These are phyloP conservation scores for Poeciliopsis presidionis DNA, from an alignment of 2,797 vertebrate genomes.

Conservation along the genomic window DNA sequence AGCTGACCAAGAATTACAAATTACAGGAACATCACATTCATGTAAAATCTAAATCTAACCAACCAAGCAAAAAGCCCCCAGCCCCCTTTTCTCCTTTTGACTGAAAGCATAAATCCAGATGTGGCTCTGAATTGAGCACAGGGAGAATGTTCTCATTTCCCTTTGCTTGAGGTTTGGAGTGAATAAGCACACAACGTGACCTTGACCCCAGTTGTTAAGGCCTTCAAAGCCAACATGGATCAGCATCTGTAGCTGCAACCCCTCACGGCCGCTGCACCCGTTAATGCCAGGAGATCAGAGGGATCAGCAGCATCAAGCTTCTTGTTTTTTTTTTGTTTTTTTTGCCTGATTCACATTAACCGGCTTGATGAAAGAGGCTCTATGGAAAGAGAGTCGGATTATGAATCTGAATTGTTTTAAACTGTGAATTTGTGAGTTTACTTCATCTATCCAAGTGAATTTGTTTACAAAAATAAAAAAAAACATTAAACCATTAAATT, in stretches of 20 bases:
- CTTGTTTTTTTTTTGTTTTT: constrained; percentile 38
- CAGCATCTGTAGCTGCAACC: constrained; percentile 65
- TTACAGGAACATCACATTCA: constrained; percentile 63
- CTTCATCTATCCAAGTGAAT: constrained; percentile 21
- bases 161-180: constrained; percentile 33
- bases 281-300: constrained; percentile 66
- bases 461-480: constrained; percentile 9
- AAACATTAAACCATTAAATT: not conserved
- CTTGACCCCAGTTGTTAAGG: constrained; percentile 68
- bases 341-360: constrained; percentile 52
- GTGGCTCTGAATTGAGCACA: constrained; percentile 27
- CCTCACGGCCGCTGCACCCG: constrained; percentile 36
- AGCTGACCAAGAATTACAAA: constrained; percentile 51
- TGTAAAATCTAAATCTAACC: constrained; percentile 46
- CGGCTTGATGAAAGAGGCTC: constrained; percentile 34
- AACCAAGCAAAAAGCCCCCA: constrained; percentile 12
- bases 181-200: constrained; percentile 55
- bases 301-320: constrained; percentile 70
- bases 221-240: constrained; percentile 65
- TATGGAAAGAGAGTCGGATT: constrained; percentile 24
- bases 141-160: constrained; percentile 45
- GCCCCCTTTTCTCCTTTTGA: constrained; percentile 13
- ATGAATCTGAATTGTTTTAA: not conserved
- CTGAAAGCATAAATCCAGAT: constrained; percentile 27
- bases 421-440: not conserved